Evolutionary conservation across 2,888 invertebrate genomes (phyloP).

Genomic region (Calliopum simillimum): DNA sequence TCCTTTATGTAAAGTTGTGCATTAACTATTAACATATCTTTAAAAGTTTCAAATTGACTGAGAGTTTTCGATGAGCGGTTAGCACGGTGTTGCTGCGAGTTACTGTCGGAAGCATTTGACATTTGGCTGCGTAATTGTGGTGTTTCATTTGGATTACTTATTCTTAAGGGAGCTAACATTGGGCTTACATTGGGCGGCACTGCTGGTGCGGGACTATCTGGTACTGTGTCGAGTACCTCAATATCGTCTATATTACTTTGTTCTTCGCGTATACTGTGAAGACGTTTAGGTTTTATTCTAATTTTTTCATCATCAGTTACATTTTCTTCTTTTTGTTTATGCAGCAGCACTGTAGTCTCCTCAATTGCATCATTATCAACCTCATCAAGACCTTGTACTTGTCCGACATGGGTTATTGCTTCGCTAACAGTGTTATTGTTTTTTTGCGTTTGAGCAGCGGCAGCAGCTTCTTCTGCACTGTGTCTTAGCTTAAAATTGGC

Average conservation of each 20-base stretch:
- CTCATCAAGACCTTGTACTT: constrained; percentile 52
- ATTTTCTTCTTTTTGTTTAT: constrained; percentile 45
- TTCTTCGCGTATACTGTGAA: constrained; percentile 42
- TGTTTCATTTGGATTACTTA: constrained; percentile 16
- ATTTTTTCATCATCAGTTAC: constrained; percentile 62
- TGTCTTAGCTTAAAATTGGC: constrained; percentile 54
- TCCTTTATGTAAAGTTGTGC: constrained; percentile 71
- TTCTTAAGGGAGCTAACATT: neutral
- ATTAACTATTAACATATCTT: constrained; percentile 69
- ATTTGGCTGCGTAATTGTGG: constrained; percentile 50
- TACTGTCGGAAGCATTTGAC: constrained; percentile 43
- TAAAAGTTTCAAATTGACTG: constrained; percentile 62
- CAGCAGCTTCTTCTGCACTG: constrained; percentile 28
- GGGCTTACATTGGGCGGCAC: constrained; percentile 55
- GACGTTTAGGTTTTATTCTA: constrained; percentile 46
- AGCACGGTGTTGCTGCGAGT: constrained; percentile 20
- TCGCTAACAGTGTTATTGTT: constrained; percentile 12
- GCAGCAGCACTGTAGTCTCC: constrained; percentile 51
- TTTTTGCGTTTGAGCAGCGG: neutral
- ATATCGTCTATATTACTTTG: constrained; percentile 49
- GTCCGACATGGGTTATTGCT: constrained; percentile 47
- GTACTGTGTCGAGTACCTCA: constrained; percentile 58
- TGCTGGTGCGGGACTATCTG: constrained; percentile 70
- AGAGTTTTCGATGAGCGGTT: constrained; percentile 51
- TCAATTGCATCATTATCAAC: constrained; percentile 54